Percentiles rank a stretch among this genome's conserved stretches.
These are phyloP conservation scores for Pagetopsis macropterus DNA, from an alignment of 2,797 vertebrate species.

Conservation along the genomic window DNA sequence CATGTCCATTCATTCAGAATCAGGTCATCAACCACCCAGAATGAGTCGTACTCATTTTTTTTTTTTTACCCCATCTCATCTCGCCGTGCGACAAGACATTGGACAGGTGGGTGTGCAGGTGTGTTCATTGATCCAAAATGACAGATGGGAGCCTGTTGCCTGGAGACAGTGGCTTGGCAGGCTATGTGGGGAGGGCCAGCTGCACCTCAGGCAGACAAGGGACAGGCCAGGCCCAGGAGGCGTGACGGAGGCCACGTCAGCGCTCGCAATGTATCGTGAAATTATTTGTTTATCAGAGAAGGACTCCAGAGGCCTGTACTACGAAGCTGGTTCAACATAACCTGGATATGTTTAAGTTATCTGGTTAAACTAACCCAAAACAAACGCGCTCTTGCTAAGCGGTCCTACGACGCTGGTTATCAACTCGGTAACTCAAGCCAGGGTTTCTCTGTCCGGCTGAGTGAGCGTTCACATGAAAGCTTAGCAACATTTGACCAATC, in stretches of 20 bases:
- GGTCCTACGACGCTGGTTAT: too few relatives aligned
- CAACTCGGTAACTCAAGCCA: too few relatives aligned
- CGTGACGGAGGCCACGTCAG: conserved; percentile 50
- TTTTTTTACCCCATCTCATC: not conserved
- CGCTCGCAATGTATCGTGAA: conserved; percentile 43
- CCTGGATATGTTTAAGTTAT: too few relatives aligned
- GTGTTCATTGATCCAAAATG: conserved; percentile 80
- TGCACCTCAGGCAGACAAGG: conserved; percentile 61
- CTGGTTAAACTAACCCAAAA: too few relatives aligned
- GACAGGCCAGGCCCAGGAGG: conserved; percentile 52
- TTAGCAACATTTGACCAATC: too few relatives aligned
- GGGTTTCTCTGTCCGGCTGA: too few relatives aligned
- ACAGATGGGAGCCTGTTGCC: conserved; percentile 73
- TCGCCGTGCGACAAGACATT: conserved; percentile 57
- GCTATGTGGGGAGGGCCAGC: conserved; percentile 63
- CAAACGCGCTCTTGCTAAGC: too few relatives aligned
- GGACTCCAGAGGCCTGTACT: not conserved
- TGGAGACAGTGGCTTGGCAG: conserved; percentile 76
- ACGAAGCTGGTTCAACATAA: too few relatives aligned
- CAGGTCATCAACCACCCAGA: conserved; percentile 64
- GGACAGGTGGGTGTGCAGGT: conserved; percentile 81
- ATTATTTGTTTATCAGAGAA: conserved; percentile 53
- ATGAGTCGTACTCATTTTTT: conserved; percentile 29
- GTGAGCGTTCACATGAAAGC: too few relatives aligned
- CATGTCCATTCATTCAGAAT: conserved; percentile 60